Evolutionary conservation across 2,888 invertebrate genomes (phyloP).

Genomic region (Limnephilus lunatus): DNA sequence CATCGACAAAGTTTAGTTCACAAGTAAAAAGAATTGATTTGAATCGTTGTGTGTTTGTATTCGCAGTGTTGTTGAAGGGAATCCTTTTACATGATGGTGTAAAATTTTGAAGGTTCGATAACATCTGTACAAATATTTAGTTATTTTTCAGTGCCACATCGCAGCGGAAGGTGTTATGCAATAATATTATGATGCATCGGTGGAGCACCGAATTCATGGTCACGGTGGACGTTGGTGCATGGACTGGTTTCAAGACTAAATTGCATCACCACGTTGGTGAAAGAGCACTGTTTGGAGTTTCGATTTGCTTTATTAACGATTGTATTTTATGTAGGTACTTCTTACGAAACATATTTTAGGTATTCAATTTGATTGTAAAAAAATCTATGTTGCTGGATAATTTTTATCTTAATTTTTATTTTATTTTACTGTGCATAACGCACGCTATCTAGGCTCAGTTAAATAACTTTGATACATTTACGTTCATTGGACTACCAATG

Average conservation of each 20-base stretch:
- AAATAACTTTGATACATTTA: too few relatives aligned
- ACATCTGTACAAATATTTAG: slow-evolving; percentile 28
- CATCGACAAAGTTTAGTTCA: background rate
- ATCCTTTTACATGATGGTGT: background rate
- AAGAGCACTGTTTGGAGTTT: background rate
- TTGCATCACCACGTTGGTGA: slow-evolving; percentile 30
- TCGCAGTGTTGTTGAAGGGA: background rate
- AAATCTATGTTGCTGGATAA: too few relatives aligned
- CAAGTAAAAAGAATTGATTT: background rate
- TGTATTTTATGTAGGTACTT: too few relatives aligned
- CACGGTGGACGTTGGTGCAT: slow-evolving; percentile 29
- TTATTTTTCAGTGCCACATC: slow-evolving; percentile 28
- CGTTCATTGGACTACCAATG: too few relatives aligned
- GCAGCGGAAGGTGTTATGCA: slow-evolving; percentile 40
- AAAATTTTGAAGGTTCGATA: background rate
- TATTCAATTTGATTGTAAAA: too few relatives aligned
- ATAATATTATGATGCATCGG: slow-evolving; percentile 32
- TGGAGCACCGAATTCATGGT: slow-evolving; percentile 23
- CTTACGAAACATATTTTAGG: too few relatives aligned
- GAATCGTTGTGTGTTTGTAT: background rate
- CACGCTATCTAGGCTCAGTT: too few relatives aligned
- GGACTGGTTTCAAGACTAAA: slow-evolving; percentile 22
- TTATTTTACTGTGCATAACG: too few relatives aligned
- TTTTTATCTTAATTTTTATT: too few relatives aligned
- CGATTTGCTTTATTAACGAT: too few relatives aligned